Evolutionary conservation across 2,113 vertebrate species (phyloP).

Genomic region (Sceloporus tristichus): DNA sequence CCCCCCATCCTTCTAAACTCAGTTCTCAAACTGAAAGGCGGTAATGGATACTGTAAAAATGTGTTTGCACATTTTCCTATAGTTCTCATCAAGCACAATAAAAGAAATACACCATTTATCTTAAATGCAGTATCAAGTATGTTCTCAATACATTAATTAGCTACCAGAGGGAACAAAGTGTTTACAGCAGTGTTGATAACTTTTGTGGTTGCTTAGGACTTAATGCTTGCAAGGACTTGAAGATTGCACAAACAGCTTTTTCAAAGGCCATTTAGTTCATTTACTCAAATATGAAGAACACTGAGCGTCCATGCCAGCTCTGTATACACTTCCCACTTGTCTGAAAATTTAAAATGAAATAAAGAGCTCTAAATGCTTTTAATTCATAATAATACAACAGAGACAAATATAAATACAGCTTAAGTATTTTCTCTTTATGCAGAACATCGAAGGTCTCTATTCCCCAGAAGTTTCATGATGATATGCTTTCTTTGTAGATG

Average conservation of each 20-base stretch:
- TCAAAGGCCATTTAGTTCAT: not conserved
- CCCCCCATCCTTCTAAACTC: too few species aligned
- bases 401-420: not conserved
- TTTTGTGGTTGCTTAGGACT: not conserved
- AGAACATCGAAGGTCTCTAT: not conserved
- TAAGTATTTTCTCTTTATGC: not conserved
- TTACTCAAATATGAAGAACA: conserved; percentile 15
- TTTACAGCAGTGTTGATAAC: not conserved
- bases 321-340: not conserved
- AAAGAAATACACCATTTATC: not conserved
- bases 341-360: not conserved
- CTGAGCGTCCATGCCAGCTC: not conserved
- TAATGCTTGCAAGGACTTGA: not conserved
- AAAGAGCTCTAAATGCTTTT: not conserved
- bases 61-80: not conserved
- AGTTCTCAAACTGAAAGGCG: not conserved
- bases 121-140: not conserved
- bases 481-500: not conserved
- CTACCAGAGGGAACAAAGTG: not conserved
- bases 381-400: not conserved
- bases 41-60: not conserved
- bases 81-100: not conserved
- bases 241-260: not conserved
- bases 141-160: not conserved
- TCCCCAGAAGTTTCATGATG: not conserved